Evolutionary conservation across 2,888 invertebrate species (phyloP).

Genomic region (Drosophila melanosoma): DNA sequence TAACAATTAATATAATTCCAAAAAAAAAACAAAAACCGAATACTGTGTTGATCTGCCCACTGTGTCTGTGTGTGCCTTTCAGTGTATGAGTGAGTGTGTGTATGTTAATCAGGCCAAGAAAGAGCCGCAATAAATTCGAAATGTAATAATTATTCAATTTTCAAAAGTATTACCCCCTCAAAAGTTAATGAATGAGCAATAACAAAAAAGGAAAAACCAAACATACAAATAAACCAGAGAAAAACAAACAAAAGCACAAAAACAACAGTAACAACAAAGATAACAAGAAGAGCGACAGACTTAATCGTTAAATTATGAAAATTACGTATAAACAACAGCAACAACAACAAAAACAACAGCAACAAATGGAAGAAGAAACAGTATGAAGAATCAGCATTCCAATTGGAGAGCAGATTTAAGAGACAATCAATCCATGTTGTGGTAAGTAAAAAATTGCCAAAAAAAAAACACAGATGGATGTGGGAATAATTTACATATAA

Average conservation of each 20-base stretch:
- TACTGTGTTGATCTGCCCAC: constrained; percentile 4
- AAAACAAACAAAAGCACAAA: constrained; percentile 14
- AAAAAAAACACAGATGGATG: neutral
- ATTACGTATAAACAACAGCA: constrained; percentile 23
- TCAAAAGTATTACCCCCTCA: constrained; percentile 33
- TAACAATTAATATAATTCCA: constrained; percentile 17
- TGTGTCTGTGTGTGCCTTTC: constrained; percentile 6
- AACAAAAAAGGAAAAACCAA: constrained; percentile 20
- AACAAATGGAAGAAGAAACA: constrained; percentile 19
- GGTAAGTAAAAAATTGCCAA: constrained; percentile 38
- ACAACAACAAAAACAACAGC: constrained; percentile 14
- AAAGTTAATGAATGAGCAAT: constrained; percentile 29
- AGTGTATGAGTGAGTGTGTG: constrained; percentile 16
- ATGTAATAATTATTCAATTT: constrained; percentile 59
- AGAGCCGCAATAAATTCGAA: constrained; percentile 32
- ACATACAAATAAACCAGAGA: constrained; percentile 20
- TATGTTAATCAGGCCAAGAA: constrained; percentile 39
- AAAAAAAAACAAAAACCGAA: neutral
- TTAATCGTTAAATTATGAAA: constrained; percentile 54
- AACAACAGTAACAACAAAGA: constrained; percentile 28
- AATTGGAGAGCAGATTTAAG: constrained; percentile 18
- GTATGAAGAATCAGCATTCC: constrained; percentile 38
- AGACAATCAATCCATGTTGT: constrained; percentile 28
- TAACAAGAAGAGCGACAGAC: constrained; percentile 32
- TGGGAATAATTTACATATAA: neutral